Evolutionary conservation across 2,888 invertebrate genomes (phyloP), one percentile per base, ranked within the genome.

Genomic region (Cheiracanthium punctorium): DNA sequence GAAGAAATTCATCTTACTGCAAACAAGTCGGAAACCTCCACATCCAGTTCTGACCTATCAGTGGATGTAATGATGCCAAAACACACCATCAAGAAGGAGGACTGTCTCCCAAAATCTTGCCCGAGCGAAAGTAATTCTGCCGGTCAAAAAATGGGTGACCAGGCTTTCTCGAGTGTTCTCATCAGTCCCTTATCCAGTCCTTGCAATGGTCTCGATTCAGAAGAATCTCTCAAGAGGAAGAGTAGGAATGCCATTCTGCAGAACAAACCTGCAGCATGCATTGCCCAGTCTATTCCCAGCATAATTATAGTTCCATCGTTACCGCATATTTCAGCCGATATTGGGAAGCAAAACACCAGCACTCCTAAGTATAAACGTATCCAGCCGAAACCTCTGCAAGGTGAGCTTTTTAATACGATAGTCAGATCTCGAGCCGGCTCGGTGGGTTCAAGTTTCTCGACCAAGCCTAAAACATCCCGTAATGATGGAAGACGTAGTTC

Each of bases 301-400:
- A 88, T 89, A 52, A 88, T 89, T 43, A 84, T 88, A 70, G 72
- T 89, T 28, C 84, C 87, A 12, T 85, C 73, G 17, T 67, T 87
- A 73, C 76, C 82, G n/a, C 88, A 74, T 28, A 75, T 88, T 52
- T 43, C 80, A 20, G n/a, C 80, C 20, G 76, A 75, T 12, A 74
- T 87, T 5, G 52, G 92, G 92, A 87, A 84, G 32, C 75, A 79
- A 29, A 70, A 67, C 30, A 70, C 65, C 43, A 67, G 65, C 74
- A 41, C 82, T 65, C 90, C 90, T 89, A 93, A 93, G 91, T 93
- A 93, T 92, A 93, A 93, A 92, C 91, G 91, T 88, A 93, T 93
- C 90, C 93, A 93, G 90, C 93, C 93, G 88, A 93, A 93, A 91
- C 91, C 91, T 74, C 90, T 90, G 90, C 92, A 91, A 91, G 92